These are phyloP conservation scores for Drosophila lini DNA, from an alignment of 1,140 invertebrate species.

Conservation along the genomic window DNA sequence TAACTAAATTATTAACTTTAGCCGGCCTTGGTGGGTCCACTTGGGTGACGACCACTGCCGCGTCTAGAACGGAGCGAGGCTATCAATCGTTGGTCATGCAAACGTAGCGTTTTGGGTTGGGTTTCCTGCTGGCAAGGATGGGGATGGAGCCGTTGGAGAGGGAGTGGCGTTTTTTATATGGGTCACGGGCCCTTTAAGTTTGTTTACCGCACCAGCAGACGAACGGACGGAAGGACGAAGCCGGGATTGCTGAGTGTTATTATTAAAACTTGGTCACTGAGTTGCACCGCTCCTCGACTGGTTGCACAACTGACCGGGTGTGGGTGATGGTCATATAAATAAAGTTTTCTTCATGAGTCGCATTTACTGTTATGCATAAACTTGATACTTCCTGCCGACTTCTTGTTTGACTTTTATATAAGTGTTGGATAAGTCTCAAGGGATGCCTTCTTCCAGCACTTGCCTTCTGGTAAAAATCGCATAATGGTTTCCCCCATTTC, in stretches of 20 bases:
- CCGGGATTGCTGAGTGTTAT: conserved; percentile 37
- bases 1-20: conserved; percentile 66
- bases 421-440: conserved; percentile 39
- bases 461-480: background rate
- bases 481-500: conserved; percentile 12
- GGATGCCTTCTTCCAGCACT: background rate
- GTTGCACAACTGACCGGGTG: conserved; percentile 38
- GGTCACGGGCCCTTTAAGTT: conserved; percentile 70
- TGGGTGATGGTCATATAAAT: conserved; percentile 12
- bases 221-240: conserved; percentile 1
- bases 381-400: conserved; percentile 32
- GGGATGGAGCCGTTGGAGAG: background rate
- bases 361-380: conserved; percentile 64
- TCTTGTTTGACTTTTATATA: conserved; percentile 54
- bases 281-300: conserved; percentile 33
- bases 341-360: conserved; percentile 45
- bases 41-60: conserved; percentile 29
- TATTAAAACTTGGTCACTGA: conserved; percentile 65
- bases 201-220: conserved; percentile 62
- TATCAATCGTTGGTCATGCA: conserved; percentile 70
- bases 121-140: conserved; percentile 17
- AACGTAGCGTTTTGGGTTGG: conserved; percentile 42
- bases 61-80: conserved; percentile 30
- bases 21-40: conserved; percentile 45
- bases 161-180: conserved; percentile 51